Base-by-base conservation (phyloP, 1,140 invertebrate genomes). In the Linepithema humile region DNA sequence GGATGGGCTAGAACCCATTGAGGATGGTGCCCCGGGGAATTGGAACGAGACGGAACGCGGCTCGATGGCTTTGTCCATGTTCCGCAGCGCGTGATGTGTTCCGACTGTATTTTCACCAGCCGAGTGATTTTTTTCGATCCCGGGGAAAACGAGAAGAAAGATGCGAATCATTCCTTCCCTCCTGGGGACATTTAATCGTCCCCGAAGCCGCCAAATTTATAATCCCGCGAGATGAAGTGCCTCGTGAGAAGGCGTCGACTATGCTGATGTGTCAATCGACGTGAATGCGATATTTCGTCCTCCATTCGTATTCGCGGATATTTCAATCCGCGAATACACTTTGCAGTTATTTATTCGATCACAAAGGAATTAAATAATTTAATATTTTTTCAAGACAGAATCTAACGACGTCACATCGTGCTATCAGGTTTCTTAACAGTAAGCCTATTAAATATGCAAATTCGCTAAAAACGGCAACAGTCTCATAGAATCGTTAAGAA, bases 21-120 rank as follows among this genome's bases (percentile, higher is more conserved):
- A 78, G 75, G 60, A 88, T 57, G 86, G 77, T 78, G 83, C 86
- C 78, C 72, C 78, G 65, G 87, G 86, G 86, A 89, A 89, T 88
- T 89, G 86, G 86, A 83, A 72, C 72, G 86, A 89, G 84, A 88
- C 82, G 78, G 73, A 82, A 83, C 70, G 86, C 57, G 69, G 75
- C 65, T 80, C 59, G 82, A 64, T 78, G 67, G 84, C 86, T 86
- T 88, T 88, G 67, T 88, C 69, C 84, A 73, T 77, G 64, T 88
- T 82, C 83, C 75, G 53, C n/a, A 38, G 55, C 43, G 50, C 69
- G 82, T 48, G 53, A 69, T 69, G 55, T 83, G 55, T 67, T 53
- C 69, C 82, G 32, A 59, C 87, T 85, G 59, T 85, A 85, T 88
- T 78, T 85, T 87, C 87, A 55, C 75, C 53, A 48, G 43, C 64